Conservation (phyloP, 2,888 invertebrate genomes). For the Eristalinus sepulchralis region DNA sequence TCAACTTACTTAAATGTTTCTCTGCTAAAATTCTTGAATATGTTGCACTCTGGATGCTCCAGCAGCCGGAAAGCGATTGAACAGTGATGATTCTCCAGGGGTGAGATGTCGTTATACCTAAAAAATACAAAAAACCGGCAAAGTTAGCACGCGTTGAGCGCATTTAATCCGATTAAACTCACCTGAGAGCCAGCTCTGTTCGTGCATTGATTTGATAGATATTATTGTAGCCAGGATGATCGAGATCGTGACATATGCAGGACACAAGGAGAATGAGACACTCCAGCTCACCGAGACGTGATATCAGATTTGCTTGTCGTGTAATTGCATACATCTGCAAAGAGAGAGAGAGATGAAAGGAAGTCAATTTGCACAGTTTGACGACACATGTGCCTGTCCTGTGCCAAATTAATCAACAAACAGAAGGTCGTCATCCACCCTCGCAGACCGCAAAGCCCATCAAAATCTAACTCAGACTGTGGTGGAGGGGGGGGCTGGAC, state of each 20-base stretch:
- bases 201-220: constrained; percentile 92
- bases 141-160: not conserved
- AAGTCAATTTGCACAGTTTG: constrained; percentile 13
- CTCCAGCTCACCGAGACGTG: constrained; percentile 88
- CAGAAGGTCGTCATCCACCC: not conserved
- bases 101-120: constrained; percentile 91
- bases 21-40: constrained; percentile 86
- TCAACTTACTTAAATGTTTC: constrained; percentile 83
- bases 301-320: constrained; percentile 86
- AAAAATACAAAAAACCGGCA: not conserved
- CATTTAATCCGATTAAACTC: constrained; percentile 24
- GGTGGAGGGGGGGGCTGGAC: too few relatives aligned
- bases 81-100: constrained; percentile 92
- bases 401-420: not conserved
- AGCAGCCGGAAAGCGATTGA: constrained; percentile 91
- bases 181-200: constrained; percentile 89
- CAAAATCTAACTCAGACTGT: not conserved
- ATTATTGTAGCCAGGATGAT: constrained; percentile 90
- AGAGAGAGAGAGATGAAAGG: constrained; percentile 25
- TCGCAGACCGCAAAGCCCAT: not conserved
- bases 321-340: constrained; percentile 90
- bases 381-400: too few relatives aligned
- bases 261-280: constrained; percentile 89
- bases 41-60: constrained; percentile 90
- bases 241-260: constrained; percentile 90